phyloP scores from a whole-genome alignment of 2,797 vertebrate genomes.

The Phrynocephalus forsythii region DNA sequence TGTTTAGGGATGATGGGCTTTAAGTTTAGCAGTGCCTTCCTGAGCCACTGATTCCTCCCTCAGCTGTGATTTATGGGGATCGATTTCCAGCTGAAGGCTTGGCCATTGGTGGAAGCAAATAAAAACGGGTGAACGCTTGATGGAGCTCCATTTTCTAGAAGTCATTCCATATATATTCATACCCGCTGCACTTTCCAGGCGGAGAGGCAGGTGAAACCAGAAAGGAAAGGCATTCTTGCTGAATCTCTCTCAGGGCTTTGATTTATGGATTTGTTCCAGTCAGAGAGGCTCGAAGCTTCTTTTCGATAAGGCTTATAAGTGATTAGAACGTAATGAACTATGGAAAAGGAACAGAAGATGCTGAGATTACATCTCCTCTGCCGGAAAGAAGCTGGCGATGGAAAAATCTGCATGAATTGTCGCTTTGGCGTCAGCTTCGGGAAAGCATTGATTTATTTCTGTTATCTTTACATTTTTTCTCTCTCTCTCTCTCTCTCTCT shows the following conservation, averaged over 20 bases:
- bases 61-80: not conserved
- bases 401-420: constrained; percentile 64
- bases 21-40: no score
- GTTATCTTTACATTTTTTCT: constrained; percentile 48
- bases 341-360: constrained; percentile 61
- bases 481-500: not conserved
- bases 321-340: constrained; percentile 72
- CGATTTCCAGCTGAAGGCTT: not conserved
- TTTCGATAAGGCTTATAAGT: constrained; percentile 59
- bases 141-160: not conserved
- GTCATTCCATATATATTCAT: not conserved
- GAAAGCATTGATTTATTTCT: constrained; percentile 54
- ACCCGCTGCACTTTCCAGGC: constrained; percentile 27
- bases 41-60: no score
- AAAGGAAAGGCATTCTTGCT: constrained; percentile 34
- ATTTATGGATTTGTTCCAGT: constrained; percentile 73
- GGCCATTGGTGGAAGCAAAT: not conserved
- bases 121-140: not conserved
- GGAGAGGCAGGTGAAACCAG: constrained; percentile 41
- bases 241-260: constrained; percentile 57
- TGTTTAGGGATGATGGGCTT: no score
- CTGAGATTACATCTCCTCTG: constrained; percentile 67
- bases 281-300: constrained; percentile 52
- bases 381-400: constrained; percentile 51
- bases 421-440: constrained; percentile 42